Conservation (phyloP, 2,888 invertebrate species). For the Drosophila nr. fundita region DNA sequence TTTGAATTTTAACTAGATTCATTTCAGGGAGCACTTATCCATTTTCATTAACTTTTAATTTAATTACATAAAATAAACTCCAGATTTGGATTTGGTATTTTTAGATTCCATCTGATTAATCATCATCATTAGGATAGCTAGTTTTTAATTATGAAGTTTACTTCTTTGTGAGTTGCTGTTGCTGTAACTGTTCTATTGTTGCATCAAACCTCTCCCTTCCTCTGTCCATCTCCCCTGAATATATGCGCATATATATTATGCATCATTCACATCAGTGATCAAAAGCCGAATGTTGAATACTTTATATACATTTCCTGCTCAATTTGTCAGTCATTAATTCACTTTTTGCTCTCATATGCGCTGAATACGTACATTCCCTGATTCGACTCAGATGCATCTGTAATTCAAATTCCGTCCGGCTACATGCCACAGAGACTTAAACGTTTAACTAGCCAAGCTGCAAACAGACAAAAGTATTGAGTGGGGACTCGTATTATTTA, state of each 20-base stretch:
- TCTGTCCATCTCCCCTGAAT: neutral
- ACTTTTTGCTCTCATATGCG: neutral
- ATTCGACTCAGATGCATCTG: neutral
- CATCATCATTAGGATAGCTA: neutral
- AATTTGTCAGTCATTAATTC: neutral
- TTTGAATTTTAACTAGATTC: neutral
- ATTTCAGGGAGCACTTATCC: neutral
- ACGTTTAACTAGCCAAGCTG: conserved; percentile 3
- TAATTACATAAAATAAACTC: too few species aligned
- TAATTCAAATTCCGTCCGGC: neutral
- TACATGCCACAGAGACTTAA: neutral
- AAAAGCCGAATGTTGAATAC: neutral
- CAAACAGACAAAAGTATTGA: conserved; percentile 7
- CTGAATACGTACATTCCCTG: neutral
- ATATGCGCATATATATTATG: neutral
- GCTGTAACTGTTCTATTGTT: neutral
- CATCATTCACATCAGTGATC: neutral
- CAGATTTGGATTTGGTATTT: too few species aligned
- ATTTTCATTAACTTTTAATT: neutral
- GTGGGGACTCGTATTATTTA: conserved; percentile 27
- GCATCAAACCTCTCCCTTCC: neutral
- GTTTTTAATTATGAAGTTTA: neutral
- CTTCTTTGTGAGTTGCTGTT: neutral
- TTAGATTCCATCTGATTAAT: too few species aligned
- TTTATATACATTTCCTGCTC: neutral